Percentiles rank a stretch among this genome's conserved stretches.
phyloP scores from a whole-genome alignment of 2,888 invertebrate genomes.

The Calameuta filiformis region DNA sequence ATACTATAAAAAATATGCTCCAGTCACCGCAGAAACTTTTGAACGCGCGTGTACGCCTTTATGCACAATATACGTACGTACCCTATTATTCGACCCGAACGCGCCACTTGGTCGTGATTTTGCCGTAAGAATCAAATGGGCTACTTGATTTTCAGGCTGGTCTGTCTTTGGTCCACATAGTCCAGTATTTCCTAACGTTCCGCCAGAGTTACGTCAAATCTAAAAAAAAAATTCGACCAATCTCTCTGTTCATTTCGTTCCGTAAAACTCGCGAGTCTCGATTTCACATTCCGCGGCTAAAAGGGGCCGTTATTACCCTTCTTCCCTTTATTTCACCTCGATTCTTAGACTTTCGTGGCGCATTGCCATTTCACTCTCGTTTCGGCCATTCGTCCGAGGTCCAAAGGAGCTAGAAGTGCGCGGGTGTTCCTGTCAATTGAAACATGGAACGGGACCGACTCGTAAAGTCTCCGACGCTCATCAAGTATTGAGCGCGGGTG shows the following conservation, averaged over 20 bases:
- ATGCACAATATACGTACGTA: not conserved
- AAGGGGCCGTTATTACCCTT: not conserved
- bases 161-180: not conserved
- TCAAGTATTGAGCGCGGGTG: not conserved
- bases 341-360: not conserved
- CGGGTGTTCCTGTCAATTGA: not conserved
- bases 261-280: no score
- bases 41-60: not conserved
- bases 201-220: not conserved
- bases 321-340: not conserved
- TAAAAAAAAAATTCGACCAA: not conserved
- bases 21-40: not conserved
- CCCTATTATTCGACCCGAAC: not conserved
- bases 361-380: not conserved
- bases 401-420: no score
- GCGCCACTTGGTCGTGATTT: not conserved
- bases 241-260: not conserved
- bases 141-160: not conserved
- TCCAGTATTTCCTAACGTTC: not conserved
- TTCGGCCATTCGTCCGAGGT: not conserved
- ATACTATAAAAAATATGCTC: not conserved
- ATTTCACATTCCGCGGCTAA: not conserved
- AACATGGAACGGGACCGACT: not conserved
- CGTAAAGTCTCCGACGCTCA: not conserved
- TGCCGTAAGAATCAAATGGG: not conserved